These are phyloP conservation scores for Drymonia ruficornis DNA, from an alignment of 2,888 invertebrate species.

Conservation along the genomic window DNA sequence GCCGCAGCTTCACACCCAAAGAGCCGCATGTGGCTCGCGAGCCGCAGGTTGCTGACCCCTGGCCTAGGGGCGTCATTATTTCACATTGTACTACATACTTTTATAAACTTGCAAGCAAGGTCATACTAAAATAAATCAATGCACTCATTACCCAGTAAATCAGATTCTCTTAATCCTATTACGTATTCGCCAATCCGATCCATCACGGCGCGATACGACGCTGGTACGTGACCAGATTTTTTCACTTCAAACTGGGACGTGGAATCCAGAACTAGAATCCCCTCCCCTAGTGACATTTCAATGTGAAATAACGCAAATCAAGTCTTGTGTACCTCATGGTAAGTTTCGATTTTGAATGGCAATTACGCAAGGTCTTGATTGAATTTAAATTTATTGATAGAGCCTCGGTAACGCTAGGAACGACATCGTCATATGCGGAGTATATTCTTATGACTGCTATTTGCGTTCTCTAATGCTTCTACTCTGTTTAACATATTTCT, in stretches of 20 bases:
- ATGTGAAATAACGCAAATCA: slow-evolving; percentile 2
- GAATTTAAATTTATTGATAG: slow-evolving; percentile 24
- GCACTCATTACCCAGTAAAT: slow-evolving; percentile 1
- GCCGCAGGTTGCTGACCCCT: too few relatives aligned
- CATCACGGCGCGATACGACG: slow-evolving; percentile 7
- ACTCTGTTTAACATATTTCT: not conserved
- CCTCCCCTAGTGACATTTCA: slow-evolving; percentile 4
- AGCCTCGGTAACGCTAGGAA: slow-evolving; percentile 12
- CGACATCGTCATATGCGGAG: slow-evolving; percentile 10
- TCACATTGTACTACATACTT: not conserved
- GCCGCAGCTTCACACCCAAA: too few relatives aligned
- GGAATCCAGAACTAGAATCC: slow-evolving; percentile 14
- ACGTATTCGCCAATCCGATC: slow-evolving; percentile 15
- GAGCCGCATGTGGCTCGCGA: too few relatives aligned
- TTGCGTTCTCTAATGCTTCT: not conserved
- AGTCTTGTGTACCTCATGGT: not conserved
- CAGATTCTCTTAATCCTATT: slow-evolving; percentile 11
- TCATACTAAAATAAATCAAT: not conserved
- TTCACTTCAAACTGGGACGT: slow-evolving; percentile 17
- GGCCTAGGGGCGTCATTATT: too few relatives aligned
- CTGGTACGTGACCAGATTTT: slow-evolving; percentile 20
- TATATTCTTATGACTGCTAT: slow-evolving; percentile 16
- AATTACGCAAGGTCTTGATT: slow-evolving; percentile 14
- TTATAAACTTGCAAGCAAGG: not conserved
- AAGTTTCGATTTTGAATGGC: slow-evolving; percentile 10